Evolutionary conservation across 2,113 vertebrate species (phyloP).

Genomic region (Myiopsitta monachus): DNA sequence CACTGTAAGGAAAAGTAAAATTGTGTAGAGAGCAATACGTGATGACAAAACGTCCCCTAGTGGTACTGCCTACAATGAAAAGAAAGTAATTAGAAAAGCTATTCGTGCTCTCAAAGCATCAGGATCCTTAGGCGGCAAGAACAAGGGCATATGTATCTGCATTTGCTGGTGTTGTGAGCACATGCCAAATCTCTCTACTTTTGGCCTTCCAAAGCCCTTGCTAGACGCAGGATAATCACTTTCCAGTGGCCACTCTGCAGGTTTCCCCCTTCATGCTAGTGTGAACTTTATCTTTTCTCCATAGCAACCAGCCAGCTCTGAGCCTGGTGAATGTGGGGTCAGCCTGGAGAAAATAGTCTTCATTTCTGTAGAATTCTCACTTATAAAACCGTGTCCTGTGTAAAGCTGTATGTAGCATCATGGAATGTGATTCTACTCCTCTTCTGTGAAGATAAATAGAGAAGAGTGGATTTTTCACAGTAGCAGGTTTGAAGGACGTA

Average conservation of each 20-base stretch:
- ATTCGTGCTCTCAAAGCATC: fast-evolving
- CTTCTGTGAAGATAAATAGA: not conserved
- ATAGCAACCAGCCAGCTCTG: not conserved
- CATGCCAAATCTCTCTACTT: not conserved
- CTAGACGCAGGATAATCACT: not conserved
- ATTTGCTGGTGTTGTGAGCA: not conserved
- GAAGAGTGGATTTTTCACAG: not conserved
- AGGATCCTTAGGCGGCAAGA: not conserved
- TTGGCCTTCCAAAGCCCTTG: not conserved
- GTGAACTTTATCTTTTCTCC: not conserved
- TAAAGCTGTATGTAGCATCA: not conserved
- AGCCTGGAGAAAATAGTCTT: not conserved
- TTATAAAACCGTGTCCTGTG: not conserved
- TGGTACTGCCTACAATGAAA: not conserved
- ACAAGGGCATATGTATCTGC: fast-evolving
- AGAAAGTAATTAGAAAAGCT: not conserved
- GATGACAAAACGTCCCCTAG: conserved; percentile 53
- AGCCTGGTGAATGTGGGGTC: not conserved
- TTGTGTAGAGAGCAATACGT: not conserved
- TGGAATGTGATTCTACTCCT: not conserved
- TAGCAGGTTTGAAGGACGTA: not conserved
- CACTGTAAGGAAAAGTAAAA: not conserved
- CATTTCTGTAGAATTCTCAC: not conserved
- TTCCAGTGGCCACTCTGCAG: not conserved
- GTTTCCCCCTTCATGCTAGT: not conserved